Base-by-base conservation (phyloP, 2,797 vertebrate species). In the Sebastes hubbsi region DNA sequence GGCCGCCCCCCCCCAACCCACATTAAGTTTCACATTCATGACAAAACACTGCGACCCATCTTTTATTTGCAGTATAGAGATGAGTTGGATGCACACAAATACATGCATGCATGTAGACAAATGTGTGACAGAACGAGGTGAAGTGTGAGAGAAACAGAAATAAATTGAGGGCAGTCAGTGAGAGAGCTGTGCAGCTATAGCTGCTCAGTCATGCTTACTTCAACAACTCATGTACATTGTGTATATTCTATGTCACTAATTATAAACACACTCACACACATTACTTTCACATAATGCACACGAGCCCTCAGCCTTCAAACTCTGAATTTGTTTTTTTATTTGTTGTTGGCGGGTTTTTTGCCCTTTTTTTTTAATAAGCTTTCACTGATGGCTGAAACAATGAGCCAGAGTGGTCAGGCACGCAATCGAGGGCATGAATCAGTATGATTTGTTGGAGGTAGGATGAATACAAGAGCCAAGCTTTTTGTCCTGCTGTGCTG, bases 131-230 rank as follows among this genome's bases (percentile, higher is more conserved):
- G 54, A 42, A 54, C 62, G 38, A 60, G 30, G 30, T 56, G 20
- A 65, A 67, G 65, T 46, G 71, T 46, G 71, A 29, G 30, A 62
- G n/a, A 54, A 64, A 78, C 25, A 22, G 29, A 64, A 32, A 71
- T 38, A 16, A 64, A 84, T 52, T 59, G 18, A 70, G 69, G 24
- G 24, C 72, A 75, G 58, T 79, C 38, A 34, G 74, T 49, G 66
- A 66, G 69, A 46, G 59, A 67, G 72, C n/a, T 61, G 56, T 46
- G 61, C 72, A 86, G 56, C 63, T 25, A 42, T 16, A 10, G 78
- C 68, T 86, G 85, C 85, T 87, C 84, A 76, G 72, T 88, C 88
- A 78, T 86, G 88, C 85, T 72, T 86, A 16, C 82, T 77, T 67
- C 29, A 16, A 78, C 58, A 81, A 34, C 49, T 71, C 46, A 52